Base-by-base conservation (phyloP, 2,888 invertebrate genomes). In the Chymomyza fuscimana region DNA sequence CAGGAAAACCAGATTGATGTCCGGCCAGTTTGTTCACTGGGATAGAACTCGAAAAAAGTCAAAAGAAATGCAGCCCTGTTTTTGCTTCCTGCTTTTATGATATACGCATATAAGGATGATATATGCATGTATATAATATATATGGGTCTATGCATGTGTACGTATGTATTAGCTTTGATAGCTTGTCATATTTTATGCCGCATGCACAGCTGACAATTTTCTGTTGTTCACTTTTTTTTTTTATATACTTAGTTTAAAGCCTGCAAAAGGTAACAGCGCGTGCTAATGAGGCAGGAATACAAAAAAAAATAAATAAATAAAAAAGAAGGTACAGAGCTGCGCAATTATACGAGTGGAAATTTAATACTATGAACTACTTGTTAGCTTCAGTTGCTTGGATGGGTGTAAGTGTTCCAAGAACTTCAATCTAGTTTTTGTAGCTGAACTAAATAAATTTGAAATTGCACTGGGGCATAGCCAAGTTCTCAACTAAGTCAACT, bases 381-480 rank as follows among this genome's bases (percentile, higher is more conserved):
- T 32, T 32, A 46, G 2, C 40, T 46, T 10, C 12, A 46, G 40
- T 12, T 46, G 40, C 40, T 46, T 12, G 10, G 4, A 4, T 46
- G 10, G 12, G 40, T 12, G 6, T 46, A 12, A 46, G 12, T 46
- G 40, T 46, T 10, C 3, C 40, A 12, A 10, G 40, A 46, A 46
- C 40, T 46, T 46, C 40, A 12, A 46, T 46, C 40, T 46, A 12
- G 40, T 46, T 12, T 46, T 25, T 60, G 32, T 12, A 22, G 22
- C 10, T 60, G n/a, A 36, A 36, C 22, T 60, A n/a, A 60, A 60
- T 60, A 60, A 60, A 60, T 60, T 60, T 60, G 1, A 46, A 46
- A 46, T 46, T 46, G 22, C 54, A 54, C 16, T 16, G 16, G 54
- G 54, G 22, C 22, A 54, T 54, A 22, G 19, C 54, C 54, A 54